These are phyloP conservation scores for Gavia stellata DNA, from an alignment of 2,113 vertebrate genomes.

Conservation along the genomic window DNA sequence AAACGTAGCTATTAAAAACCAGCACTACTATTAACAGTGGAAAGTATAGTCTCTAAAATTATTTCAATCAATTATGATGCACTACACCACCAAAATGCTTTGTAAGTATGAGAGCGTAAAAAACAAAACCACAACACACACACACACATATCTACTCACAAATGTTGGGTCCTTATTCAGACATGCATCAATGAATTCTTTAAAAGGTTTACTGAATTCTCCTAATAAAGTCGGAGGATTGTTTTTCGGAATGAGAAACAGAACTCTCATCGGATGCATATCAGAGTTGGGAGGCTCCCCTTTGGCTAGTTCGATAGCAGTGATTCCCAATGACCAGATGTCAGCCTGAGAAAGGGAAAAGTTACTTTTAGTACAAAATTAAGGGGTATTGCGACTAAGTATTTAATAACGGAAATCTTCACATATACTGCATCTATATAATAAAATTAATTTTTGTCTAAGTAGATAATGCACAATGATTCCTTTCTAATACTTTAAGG, in stretches of 20 bases:
- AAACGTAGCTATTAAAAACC: background rate
- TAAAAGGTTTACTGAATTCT: conserved; percentile 91
- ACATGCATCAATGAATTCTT: conserved; percentile 90
- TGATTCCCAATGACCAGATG: conserved; percentile 93
- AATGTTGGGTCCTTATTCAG: conserved; percentile 91
- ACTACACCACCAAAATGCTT: background rate
- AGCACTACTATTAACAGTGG: background rate
- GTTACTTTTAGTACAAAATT: background rate
- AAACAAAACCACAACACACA: background rate
- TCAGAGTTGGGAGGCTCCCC: conserved; percentile 92
- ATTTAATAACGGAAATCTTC: background rate
- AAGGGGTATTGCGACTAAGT: background rate
- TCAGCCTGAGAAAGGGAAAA: conserved; percentile 77
- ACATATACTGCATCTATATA: background rate
- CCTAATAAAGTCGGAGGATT: conserved; percentile 84
- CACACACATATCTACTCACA: conserved; percentile 71
- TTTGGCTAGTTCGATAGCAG: conserved; percentile 91
- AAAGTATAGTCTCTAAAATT: background rate
- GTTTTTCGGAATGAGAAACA: conserved; percentile 93
- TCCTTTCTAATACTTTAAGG: background rate
- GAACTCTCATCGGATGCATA: conserved; percentile 91
- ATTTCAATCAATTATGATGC: background rate
- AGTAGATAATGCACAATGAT: background rate
- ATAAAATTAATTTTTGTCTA: background rate
- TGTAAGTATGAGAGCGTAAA: background rate